phyloP scores from a whole-genome alignment of 2,888 invertebrate species.

The Alloplasta piceator region DNA sequence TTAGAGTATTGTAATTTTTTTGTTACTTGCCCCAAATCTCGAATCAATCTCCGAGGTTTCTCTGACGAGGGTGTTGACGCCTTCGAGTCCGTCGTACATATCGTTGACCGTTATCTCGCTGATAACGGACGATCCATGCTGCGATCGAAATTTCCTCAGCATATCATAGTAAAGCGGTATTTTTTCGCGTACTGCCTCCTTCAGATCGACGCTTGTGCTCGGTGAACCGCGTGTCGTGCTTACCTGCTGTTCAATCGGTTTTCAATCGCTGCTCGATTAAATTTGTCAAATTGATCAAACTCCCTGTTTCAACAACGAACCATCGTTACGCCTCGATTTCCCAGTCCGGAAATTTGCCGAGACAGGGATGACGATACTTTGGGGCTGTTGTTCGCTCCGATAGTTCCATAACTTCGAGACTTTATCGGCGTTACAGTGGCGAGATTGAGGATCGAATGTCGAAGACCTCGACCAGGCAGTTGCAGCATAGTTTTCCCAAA shows the following conservation, averaged over 20 bases:
- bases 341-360: neutral
- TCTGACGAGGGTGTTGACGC: slow-evolving; percentile 72
- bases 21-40: slow-evolving; percentile 70
- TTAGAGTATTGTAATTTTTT: neutral
- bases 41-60: slow-evolving; percentile 76
- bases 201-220: slow-evolving; percentile 75
- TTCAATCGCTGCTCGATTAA: neutral
- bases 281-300: slow-evolving; percentile 42
- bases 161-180: slow-evolving; percentile 78
- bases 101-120: slow-evolving; percentile 76
- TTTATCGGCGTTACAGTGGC: slow-evolving; percentile 11
- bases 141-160: slow-evolving; percentile 74
- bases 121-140: slow-evolving; percentile 72
- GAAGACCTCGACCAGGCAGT: slow-evolving; percentile 37
- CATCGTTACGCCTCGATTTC: slow-evolving; percentile 67
- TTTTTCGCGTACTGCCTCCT: slow-evolving; percentile 78
- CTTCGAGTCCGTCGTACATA: slow-evolving; percentile 75
- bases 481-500: slow-evolving; percentile 51
- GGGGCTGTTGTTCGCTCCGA: slow-evolving; percentile 10
- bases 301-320: slow-evolving; percentile 61
- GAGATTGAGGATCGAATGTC: slow-evolving; percentile 27
- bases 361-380: slow-evolving; percentile 1
- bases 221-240: slow-evolving; percentile 74
- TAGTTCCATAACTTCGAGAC: slow-evolving; percentile 47
- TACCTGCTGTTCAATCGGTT: slow-evolving; percentile 44